Conservation (phyloP, 1,140 invertebrate species). For the Asobara japonica region DNA sequence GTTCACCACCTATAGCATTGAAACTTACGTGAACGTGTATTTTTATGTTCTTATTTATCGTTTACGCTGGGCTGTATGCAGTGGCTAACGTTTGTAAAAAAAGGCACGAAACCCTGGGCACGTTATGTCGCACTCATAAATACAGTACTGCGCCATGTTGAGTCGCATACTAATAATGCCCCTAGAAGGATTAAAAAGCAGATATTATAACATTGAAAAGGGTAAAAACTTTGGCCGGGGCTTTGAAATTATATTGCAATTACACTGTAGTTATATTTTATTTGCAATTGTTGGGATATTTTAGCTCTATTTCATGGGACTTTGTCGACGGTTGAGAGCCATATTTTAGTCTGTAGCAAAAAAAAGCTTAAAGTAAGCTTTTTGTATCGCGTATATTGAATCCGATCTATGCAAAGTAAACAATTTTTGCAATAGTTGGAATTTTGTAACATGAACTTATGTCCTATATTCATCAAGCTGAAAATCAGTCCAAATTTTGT, state of each 20-base stretch:
- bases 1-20: neutral
- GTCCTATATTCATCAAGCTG: too few relatives aligned
- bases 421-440: too few relatives aligned
- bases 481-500: too few relatives aligned
- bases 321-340: too few relatives aligned
- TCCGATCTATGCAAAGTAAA: too few relatives aligned
- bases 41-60: slow-evolving; percentile 24
- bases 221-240: neutral
- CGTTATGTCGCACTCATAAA: slow-evolving; percentile 22
- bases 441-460: too few relatives aligned
- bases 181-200: neutral
- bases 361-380: too few relatives aligned
- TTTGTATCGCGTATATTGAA: too few relatives aligned
- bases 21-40: neutral
- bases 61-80: slow-evolving; percentile 15
- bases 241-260: neutral
- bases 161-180: slow-evolving; percentile 20
- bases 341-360: too few relatives aligned
- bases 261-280: too few relatives aligned
- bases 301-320: too few relatives aligned
- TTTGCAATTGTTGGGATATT: too few relatives aligned
- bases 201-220: neutral
- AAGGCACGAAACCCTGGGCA: neutral
- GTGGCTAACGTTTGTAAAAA: neutral
- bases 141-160: neutral